Conservation (phyloP, 92 coral and sea anemone genomes). For the Epizoanthus rinbou region DNA sequence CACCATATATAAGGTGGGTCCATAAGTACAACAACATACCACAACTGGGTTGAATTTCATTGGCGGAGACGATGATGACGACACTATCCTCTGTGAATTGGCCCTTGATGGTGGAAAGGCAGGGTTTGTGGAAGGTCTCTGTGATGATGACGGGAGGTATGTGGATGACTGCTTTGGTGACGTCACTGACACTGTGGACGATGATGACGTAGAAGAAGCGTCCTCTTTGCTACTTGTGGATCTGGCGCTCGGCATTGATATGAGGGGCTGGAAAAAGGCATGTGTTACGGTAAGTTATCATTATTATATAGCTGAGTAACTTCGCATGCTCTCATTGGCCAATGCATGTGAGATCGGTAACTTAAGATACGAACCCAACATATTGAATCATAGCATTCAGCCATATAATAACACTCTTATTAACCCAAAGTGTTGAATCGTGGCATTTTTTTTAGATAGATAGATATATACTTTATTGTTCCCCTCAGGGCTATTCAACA, state of each 20-base stretch:
- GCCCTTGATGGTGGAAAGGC: conserved; percentile 52
- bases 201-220: conserved; percentile 6
- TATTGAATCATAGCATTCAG: too few species aligned
- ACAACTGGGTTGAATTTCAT: conserved; percentile 95
- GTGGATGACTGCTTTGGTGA: conserved; percentile 45
- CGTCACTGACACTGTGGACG: conserved; percentile 49
- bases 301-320: too few species aligned
- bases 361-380: too few species aligned
- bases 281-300: not conserved
- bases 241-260: conserved; percentile 94
- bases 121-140: conserved; percentile 45
- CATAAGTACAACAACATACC: conserved; percentile 45
- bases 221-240: conserved; percentile 62
- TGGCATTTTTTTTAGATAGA: too few species aligned
- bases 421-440: too few species aligned
- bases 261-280: conserved; percentile 68
- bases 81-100: conserved; percentile 70
- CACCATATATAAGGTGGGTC: too few species aligned
- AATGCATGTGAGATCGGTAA: too few species aligned
- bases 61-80: conserved; percentile 90
- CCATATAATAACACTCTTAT: too few species aligned
- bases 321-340: too few species aligned
- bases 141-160: conserved; percentile 47
- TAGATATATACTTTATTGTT: too few species aligned
- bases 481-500: too few species aligned